Evolutionary conservation across 2,113 vertebrate species (phyloP).

Genomic region (Toxotes chatareus): DNA sequence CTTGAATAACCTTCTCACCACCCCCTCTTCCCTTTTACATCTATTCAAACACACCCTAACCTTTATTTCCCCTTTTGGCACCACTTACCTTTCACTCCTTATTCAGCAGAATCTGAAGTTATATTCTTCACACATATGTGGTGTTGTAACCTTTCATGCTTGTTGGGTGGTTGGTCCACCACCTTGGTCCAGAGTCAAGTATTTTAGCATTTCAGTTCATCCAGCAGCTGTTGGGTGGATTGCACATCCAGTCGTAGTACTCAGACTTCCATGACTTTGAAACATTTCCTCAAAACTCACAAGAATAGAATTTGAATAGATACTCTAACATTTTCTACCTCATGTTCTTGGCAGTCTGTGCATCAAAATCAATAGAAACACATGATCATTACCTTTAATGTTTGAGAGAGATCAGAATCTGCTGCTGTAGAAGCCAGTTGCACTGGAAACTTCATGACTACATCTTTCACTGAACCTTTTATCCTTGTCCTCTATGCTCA

Average conservation of each 20-base stretch:
- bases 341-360: background rate
- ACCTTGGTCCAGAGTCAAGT: background rate
- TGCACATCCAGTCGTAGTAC: background rate
- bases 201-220: too few species aligned
- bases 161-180: background rate
- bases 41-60: conserved; percentile 14
- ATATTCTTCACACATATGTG: background rate
- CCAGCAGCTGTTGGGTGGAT: background rate
- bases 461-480: background rate
- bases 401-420: background rate
- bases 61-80: conserved; percentile 18
- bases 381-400: background rate
- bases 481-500: background rate
- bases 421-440: background rate
- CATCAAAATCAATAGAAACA: background rate
- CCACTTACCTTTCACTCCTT: background rate
- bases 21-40: conserved; percentile 11
- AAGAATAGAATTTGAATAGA: background rate
- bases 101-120: background rate
- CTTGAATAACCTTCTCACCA: conserved; percentile 55
- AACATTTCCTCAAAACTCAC: background rate
- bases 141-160: conserved; percentile 6
- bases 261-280: background rate
- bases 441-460: background rate
- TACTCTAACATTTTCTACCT: background rate